Percentiles rank a stretch among this genome's conserved stretches.
These are phyloP conservation scores for Lichenostomus cassidix DNA, from an alignment of 2,113 vertebrate species.

Conservation along the genomic window DNA sequence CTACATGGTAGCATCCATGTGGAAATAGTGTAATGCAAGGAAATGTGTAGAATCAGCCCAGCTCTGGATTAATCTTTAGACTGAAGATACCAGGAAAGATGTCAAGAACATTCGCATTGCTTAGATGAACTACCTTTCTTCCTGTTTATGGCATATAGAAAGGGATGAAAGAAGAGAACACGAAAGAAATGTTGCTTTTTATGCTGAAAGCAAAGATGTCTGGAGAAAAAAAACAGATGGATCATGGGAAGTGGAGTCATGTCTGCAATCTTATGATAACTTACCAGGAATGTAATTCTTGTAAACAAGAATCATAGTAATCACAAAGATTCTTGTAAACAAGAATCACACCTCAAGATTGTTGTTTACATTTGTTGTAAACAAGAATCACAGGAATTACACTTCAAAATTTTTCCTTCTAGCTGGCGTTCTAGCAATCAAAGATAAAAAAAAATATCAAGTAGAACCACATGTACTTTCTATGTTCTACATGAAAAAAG, in stretches of 20 bases:
- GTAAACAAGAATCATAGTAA: not conserved
- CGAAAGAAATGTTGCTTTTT: not conserved
- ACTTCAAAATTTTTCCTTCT: not conserved
- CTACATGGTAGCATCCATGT: not conserved
- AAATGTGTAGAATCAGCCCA: not conserved
- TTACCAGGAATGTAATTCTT: not conserved
- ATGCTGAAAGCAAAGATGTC: not conserved
- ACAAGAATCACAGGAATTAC: not conserved
- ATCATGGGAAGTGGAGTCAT: not conserved
- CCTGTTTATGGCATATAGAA: not conserved
- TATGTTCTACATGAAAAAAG: not conserved
- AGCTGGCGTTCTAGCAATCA: not conserved
- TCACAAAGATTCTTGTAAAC: not conserved
- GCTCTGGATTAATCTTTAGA: not conserved
- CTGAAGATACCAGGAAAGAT: not conserved
- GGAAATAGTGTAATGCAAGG: not conserved
- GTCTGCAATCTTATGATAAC: not conserved
- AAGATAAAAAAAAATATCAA: not conserved
- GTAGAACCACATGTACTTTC: not conserved
- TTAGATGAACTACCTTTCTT: not conserved
- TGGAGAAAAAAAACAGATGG: not conserved
- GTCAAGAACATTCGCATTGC: not conserved
- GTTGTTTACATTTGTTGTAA: no score
- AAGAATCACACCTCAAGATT: not conserved
- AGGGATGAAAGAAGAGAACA: not conserved